Percentiles rank a stretch among this genome's conserved stretches.
phyloP scores from a whole-genome alignment of 2,888 invertebrate genomes.

The Stenoptilia bipunctidactyla region DNA sequence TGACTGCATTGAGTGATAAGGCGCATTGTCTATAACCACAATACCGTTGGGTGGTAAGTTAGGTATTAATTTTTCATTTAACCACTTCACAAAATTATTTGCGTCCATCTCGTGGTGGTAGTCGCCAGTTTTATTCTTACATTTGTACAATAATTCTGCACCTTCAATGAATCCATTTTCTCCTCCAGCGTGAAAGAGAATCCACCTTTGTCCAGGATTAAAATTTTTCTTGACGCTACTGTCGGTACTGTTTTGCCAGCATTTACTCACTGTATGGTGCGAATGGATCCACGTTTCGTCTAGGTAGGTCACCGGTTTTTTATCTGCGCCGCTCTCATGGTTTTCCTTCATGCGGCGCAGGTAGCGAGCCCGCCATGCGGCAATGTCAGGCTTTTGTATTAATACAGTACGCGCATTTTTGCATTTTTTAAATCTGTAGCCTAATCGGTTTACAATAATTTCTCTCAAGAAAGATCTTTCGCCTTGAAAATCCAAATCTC shows the following conservation, averaged over 20 bases:
- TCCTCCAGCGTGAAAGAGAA: conserved; percentile 16
- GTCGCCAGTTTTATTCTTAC: conserved; percentile 14
- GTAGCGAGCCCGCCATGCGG: conserved; percentile 10
- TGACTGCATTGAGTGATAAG: conserved; percentile 14
- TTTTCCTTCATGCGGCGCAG: conserved; percentile 7
- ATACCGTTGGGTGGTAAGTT: conserved; percentile 17
- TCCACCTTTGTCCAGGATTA: conserved; percentile 14
- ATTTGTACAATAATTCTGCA: conserved; percentile 15
- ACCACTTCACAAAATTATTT: conserved; percentile 16
- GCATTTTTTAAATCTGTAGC: conserved; percentile 12
- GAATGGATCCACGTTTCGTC: conserved; percentile 12
- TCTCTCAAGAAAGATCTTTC: not conserved
- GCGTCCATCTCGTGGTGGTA: conserved; percentile 17
- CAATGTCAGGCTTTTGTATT: conserved; percentile 6
- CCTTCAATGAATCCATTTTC: conserved; percentile 15
- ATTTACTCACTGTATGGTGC: conserved; percentile 15
- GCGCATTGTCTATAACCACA: too few species aligned
- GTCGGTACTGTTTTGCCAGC: conserved; percentile 17
- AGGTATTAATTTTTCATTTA: conserved; percentile 17
- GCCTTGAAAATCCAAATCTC: conserved; percentile 15
- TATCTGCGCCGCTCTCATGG: conserved; percentile 4
- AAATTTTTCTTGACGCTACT: conserved; percentile 12
- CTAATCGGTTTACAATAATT: conserved; percentile 8
- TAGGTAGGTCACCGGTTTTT: conserved; percentile 7
- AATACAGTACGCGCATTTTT: conserved; percentile 1